Evolutionary conservation across 2,797 vertebrate genomes (phyloP), one percentile per base, ranked within the genome.

Genomic region (Sebastes itinus): DNA sequence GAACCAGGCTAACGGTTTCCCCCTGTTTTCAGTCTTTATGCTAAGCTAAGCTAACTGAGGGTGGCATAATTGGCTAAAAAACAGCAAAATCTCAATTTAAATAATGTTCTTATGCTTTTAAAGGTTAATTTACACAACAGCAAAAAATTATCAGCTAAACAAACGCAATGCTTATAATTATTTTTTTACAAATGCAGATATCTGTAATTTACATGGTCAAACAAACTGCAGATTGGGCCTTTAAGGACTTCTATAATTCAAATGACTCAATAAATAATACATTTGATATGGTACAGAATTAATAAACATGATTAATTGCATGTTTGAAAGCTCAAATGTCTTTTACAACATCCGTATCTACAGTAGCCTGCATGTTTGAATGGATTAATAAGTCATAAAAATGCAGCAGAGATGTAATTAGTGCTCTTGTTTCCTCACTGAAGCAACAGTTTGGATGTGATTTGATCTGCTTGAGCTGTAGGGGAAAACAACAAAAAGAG

Each of bases 331-430:
- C 25, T 71, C 12, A 9, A 25, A 35, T 25, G 13, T 1, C n/a
- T 59, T 62, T 73, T 22, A n/a, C 42, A 55, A 46, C 28, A 16
- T 56, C 4, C 18, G 22, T 30, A 56, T 59, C 56, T 68, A 28
- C 72, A 27, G 58, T 7, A 18, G 62, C 22, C 38, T 33, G 22
- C 30, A 35, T 60, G 59, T 86, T 71, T 60, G n/a, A 80, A 58
- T 12, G 9, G 77, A 75, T 77, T 69, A 85, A 78, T 84, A 66
- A 73, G 56, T 55, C 11, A 87, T 81, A 76, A 49, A 87, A 68
- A 81, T 38, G 55, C 52, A 68, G 75, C 55, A 77, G 42, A 82
- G 42, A 69, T 86, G 77, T 83, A 83, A 91, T 88, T 74, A 38
- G 55, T 4, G 81, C 59, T 88, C 61, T 58, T 30, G 54, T 84